These are phyloP conservation scores for Drosophila arizonae DNA, from an alignment of 1,140 invertebrate genomes.

Conservation along the genomic window DNA sequence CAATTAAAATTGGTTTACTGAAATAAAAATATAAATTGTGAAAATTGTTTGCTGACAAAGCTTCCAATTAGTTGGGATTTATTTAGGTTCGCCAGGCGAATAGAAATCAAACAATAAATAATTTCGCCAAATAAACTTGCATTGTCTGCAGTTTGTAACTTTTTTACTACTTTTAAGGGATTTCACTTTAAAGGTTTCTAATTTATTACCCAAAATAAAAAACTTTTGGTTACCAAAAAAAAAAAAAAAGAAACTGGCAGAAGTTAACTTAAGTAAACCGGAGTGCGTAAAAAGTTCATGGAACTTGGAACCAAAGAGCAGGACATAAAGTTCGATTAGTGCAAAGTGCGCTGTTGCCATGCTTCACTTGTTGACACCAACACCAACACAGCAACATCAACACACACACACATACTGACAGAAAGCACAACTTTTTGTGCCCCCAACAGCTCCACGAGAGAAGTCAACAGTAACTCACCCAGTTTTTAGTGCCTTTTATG, in stretches of 20 bases:
- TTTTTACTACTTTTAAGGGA: slow-evolving; percentile 17
- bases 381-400: neutral
- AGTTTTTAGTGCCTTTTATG: slow-evolving; percentile 53
- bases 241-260: slow-evolving; percentile 1
- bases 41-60: neutral
- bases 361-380: slow-evolving; percentile 39
- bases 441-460: neutral
- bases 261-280: slow-evolving; percentile 8
- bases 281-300: slow-evolving; percentile 34
- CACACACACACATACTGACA: slow-evolving; percentile 5
- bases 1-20: neutral
- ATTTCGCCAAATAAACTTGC: slow-evolving; percentile 16
- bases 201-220: slow-evolving; percentile 34
- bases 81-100: neutral
- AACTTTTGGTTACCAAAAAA: slow-evolving; percentile 8
- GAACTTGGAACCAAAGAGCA: slow-evolving; percentile 32
- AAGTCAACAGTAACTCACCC: slow-evolving; percentile 1
- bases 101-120: slow-evolving; percentile 24
- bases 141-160: slow-evolving; percentile 15
- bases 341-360: slow-evolving; percentile 47
- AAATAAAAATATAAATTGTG: neutral
- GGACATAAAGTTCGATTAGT: slow-evolving; percentile 51
- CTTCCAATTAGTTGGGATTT: slow-evolving; percentile 5
- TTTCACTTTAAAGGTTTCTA: slow-evolving; percentile 39
- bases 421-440: slow-evolving; percentile 24